Evolutionary conservation across 2,797 vertebrate genomes (phyloP).

Genomic region (Semotilus atromaculatus): DNA sequence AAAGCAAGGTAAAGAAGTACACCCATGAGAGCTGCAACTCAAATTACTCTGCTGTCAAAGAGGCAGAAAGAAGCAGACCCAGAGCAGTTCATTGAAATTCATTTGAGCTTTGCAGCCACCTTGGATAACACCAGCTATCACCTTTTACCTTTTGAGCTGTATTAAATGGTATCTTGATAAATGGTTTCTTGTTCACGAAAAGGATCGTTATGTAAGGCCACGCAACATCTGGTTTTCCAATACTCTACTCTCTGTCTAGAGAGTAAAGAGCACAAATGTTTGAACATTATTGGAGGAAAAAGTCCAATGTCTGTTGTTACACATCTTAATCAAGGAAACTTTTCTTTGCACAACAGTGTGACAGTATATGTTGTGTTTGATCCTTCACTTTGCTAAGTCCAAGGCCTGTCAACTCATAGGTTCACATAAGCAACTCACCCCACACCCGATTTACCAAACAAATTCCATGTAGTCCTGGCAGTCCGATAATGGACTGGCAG

Average conservation of each 20-base stretch:
- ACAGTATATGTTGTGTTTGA: neutral
- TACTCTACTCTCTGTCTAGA: neutral
- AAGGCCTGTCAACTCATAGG: neutral
- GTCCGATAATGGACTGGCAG: neutral
- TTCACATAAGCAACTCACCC: neutral
- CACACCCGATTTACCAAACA: neutral
- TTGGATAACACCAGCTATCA: conserved; percentile 5
- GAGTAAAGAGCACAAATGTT: conserved; percentile 1
- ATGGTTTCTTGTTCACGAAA: conserved; percentile 2
- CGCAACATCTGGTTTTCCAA: conserved; percentile 11
- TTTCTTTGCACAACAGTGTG: neutral
- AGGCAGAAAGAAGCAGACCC: conserved; percentile 29
- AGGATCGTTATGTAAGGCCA: neutral
- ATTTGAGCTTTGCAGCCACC: conserved; percentile 4
- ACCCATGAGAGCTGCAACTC: conserved; percentile 90
- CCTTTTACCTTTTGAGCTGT: conserved; percentile 14
- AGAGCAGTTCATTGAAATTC: neutral
- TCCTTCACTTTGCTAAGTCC: neutral
- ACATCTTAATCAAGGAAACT: neutral
- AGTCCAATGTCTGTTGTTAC: conserved; percentile 18
- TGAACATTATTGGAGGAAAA: neutral
- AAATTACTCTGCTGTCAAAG: conserved; percentile 90
- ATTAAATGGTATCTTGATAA: conserved; percentile 43
- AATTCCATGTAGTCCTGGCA: neutral
- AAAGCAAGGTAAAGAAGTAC: conserved; percentile 93